Conservation (phyloP, 2,113 vertebrate species). For the Chauna torquata region DNA sequence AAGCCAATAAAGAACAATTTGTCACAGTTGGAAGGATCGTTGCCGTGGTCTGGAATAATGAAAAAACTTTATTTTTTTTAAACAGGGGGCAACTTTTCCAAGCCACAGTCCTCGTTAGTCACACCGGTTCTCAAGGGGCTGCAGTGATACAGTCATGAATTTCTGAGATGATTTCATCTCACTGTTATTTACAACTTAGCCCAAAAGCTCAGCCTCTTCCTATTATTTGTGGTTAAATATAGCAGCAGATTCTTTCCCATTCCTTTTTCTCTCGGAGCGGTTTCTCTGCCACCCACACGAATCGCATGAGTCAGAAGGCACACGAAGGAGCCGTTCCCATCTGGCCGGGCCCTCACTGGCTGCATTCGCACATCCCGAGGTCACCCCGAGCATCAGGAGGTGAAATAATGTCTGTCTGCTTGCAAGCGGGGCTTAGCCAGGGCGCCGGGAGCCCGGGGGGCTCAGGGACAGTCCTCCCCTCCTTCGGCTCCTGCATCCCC, state of each 20-base stretch:
- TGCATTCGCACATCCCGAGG: neutral
- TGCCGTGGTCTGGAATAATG: neutral
- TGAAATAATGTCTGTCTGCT: slow-evolving; percentile 31
- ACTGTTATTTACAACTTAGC: slow-evolving; percentile 72
- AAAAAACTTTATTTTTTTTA: neutral
- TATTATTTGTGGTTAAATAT: slow-evolving; percentile 79
- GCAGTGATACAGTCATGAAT: slow-evolving; percentile 47
- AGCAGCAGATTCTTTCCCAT: slow-evolving; percentile 79
- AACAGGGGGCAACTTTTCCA: slow-evolving; percentile 2
- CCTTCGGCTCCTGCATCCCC: neutral
- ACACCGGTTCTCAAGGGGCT: slow-evolving; percentile 31
- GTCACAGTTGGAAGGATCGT: neutral
- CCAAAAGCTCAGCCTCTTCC: slow-evolving; percentile 51
- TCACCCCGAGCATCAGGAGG: neutral
- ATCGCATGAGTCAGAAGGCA: slow-evolving; percentile 65
- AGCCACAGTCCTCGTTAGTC: slow-evolving; percentile 15
- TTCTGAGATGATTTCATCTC: slow-evolving; percentile 69
- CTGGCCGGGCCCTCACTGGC: neutral
- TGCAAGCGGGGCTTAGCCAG: neutral
- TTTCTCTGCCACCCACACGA: slow-evolving; percentile 72
- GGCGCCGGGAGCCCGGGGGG: neutral
- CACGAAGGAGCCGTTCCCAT: slow-evolving; percentile 28
- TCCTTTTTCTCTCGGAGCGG: slow-evolving; percentile 47
- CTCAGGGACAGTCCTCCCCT: fast-evolving
- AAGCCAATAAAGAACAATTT: neutral